Conservation (phyloP, 2,888 invertebrate species). For the Lasius fuliginosus region DNA sequence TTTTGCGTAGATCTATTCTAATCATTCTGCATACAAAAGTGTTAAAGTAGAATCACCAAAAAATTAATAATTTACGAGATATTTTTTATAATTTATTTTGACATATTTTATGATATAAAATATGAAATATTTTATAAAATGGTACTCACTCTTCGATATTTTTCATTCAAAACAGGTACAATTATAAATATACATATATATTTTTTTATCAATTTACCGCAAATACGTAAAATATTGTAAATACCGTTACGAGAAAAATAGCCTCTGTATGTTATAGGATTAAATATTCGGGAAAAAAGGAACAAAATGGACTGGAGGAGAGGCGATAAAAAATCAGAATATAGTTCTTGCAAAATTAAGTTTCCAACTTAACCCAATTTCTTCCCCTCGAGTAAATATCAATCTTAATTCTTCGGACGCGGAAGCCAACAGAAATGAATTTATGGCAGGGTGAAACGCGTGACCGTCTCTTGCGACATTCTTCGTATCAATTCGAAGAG, state of each 20-base stretch:
- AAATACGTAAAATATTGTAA: background rate
- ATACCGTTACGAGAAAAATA: background rate
- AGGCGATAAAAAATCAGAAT: background rate
- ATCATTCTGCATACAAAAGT: background rate
- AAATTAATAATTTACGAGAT: background rate
- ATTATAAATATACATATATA: background rate
- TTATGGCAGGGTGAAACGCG: background rate
- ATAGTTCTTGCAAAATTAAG: background rate
- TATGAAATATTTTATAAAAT: background rate
- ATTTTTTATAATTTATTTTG: background rate
- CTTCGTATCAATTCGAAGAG: background rate
- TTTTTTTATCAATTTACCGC: background rate
- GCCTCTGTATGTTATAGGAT: background rate
- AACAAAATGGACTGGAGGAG: background rate
- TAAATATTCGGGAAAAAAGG: background rate
- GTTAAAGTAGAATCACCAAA: background rate
- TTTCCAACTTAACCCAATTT: background rate
- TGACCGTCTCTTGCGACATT: background rate
- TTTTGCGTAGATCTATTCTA: background rate
- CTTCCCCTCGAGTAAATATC: background rate
- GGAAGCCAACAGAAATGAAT: conserved; percentile 30
- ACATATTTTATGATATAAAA: background rate
- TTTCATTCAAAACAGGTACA: background rate
- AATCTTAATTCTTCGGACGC: background rate
- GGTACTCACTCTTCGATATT: background rate